These are phyloP conservation scores for Callipepla squamata DNA, from an alignment of 2,113 vertebrate species.

Conservation along the genomic window DNA sequence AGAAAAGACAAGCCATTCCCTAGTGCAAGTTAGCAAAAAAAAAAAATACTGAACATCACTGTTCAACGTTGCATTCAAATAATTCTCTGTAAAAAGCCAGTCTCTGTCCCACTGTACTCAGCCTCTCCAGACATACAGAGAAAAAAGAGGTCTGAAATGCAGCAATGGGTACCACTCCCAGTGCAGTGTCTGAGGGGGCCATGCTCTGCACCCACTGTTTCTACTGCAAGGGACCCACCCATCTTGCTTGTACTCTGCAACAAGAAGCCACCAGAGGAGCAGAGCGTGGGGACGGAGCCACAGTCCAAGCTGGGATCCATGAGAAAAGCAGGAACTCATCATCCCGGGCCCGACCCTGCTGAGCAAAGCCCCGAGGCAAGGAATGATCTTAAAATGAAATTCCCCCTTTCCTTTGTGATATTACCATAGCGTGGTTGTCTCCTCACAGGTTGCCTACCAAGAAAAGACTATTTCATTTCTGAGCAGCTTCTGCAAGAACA, in stretches of 20 bases:
- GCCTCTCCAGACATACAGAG: neutral
- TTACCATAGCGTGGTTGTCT: neutral
- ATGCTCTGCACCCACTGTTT: accelerated
- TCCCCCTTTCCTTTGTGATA: neutral
- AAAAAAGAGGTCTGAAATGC: neutral
- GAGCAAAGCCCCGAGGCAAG: neutral
- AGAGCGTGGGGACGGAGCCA: neutral
- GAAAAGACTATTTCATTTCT: neutral
- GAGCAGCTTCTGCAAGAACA: neutral
- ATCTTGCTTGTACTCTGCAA: neutral
- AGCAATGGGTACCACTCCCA: accelerated
- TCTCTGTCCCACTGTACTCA: neutral
- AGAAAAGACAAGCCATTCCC: slow-evolving; percentile 24
- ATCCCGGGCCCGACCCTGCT: neutral
- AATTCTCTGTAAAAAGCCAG: neutral
- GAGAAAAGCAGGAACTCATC: neutral
- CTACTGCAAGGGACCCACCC: neutral
- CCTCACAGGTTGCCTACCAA: neutral
- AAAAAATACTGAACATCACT: neutral
- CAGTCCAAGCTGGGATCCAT: accelerated
- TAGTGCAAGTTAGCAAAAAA: neutral
- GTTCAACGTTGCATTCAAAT: neutral
- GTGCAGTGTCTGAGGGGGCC: neutral
- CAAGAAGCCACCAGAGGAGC: neutral
- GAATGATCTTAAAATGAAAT: neutral